These are phyloP conservation scores for Zalophus californianus DNA, from an alignment of 2,797 vertebrate species.

Conservation along the genomic window DNA sequence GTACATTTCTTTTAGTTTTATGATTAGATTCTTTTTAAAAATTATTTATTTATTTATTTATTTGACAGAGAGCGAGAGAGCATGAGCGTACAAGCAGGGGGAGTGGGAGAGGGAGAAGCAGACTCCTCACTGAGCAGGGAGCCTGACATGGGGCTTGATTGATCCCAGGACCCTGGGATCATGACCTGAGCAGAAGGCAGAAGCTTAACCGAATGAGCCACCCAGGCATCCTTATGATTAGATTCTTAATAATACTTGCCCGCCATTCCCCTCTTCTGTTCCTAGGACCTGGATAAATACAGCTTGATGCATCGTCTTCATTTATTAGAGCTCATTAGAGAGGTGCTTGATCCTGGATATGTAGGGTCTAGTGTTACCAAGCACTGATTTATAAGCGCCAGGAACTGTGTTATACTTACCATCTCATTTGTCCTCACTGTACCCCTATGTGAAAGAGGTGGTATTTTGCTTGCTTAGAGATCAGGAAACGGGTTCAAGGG, in stretches of 20 bases:
- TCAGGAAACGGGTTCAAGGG: not conserved
- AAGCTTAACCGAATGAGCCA: not conserved
- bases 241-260: not conserved
- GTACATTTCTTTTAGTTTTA: conserved; percentile 31
- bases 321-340: not conserved
- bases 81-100: not conserved
- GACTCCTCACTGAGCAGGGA: not conserved
- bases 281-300: not conserved
- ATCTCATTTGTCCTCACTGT: not conserved
- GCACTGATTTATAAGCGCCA: not conserved
- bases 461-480: not conserved
- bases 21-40: not conserved
- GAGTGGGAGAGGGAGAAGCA: not conserved
- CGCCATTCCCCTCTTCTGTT: not conserved
- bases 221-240: not conserved
- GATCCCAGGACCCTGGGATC: not conserved
- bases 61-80: not conserved
- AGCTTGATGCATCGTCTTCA: not conserved
- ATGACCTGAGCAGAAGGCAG: not conserved
- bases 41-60: not conserved
- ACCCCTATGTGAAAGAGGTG: not conserved
- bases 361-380: not conserved
- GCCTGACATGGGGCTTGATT: not conserved
- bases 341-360: not conserved
- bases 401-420: not conserved